Conservation (phyloP, 2,888 invertebrate genomes). For the Synergus laeviventris region DNA sequence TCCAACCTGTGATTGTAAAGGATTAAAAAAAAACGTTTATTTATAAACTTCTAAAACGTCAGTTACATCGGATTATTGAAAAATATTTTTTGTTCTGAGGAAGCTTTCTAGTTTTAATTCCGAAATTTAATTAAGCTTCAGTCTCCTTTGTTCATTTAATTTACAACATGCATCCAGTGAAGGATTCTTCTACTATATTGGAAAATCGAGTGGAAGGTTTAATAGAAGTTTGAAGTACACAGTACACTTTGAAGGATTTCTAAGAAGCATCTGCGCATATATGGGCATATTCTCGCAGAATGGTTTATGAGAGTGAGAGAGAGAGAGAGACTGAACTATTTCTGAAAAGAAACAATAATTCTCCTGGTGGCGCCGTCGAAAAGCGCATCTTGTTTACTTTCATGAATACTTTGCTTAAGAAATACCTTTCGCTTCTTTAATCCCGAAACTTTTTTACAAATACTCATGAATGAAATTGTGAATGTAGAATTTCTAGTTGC, state of each 20-base stretch:
- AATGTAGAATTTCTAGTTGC: too few species aligned
- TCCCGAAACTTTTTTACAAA: not conserved
- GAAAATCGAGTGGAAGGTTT: not conserved
- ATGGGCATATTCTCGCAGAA: not conserved
- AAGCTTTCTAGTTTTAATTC: not conserved
- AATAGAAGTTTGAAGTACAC: not conserved
- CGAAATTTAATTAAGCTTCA: not conserved
- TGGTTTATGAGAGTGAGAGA: too few species aligned
- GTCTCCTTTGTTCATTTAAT: not conserved
- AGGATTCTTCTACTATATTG: not conserved
- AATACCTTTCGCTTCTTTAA: not conserved
- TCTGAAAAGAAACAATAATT: not conserved
- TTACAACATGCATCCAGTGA: not conserved
- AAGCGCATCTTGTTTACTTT: not conserved
- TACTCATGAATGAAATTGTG: not conserved
- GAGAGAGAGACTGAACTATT: slow-evolving; percentile 1
- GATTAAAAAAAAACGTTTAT: too few species aligned
- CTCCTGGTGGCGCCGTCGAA: not conserved
- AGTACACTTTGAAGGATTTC: not conserved
- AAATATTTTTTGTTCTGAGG: not conserved
- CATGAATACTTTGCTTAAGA: not conserved
- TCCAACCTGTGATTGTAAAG: too few species aligned
- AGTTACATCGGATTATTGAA: too few species aligned
- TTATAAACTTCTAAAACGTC: too few species aligned
- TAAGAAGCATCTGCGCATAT: not conserved